phyloP scores from a whole-genome alignment of 1,140 invertebrate genomes.

The Laupala kohalensis region DNA sequence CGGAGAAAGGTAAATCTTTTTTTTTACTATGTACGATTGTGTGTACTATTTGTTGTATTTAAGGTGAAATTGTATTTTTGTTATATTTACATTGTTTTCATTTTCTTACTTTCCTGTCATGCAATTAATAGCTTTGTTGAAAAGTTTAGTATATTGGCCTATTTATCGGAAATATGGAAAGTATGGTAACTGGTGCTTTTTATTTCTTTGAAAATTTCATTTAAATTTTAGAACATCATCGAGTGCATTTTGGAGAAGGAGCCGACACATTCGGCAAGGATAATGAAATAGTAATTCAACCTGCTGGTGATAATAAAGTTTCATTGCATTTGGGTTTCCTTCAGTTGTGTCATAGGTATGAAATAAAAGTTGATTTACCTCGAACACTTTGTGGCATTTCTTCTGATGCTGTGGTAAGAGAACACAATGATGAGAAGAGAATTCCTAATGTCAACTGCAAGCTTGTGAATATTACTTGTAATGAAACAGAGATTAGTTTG shows the following conservation, averaged over 20 bases:
- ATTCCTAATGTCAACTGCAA: constrained; percentile 27
- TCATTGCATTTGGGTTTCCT: constrained; percentile 29
- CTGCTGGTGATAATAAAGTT: constrained; percentile 20
- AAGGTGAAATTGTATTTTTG: too few relatives aligned
- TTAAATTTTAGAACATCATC: constrained; percentile 21
- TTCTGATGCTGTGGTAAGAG: not conserved
- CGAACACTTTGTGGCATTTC: not conserved
- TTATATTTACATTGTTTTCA: too few relatives aligned
- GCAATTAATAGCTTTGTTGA: too few relatives aligned
- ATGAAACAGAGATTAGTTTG: constrained; percentile 24
- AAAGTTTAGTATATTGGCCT: too few relatives aligned
- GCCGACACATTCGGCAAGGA: constrained; percentile 22
- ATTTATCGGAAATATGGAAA: too few relatives aligned
- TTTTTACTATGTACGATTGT: too few relatives aligned
- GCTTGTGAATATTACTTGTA: constrained; percentile 21
- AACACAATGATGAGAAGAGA: constrained; percentile 4
- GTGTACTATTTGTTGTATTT: too few relatives aligned
- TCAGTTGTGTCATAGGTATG: constrained; percentile 28
- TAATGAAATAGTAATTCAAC: constrained; percentile 26
- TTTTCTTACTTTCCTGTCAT: too few relatives aligned
- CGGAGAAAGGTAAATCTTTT: not conserved
- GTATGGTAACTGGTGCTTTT: too few relatives aligned
- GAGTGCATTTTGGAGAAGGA: constrained; percentile 28
- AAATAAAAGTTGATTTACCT: constrained; percentile 11
- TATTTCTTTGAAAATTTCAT: too few relatives aligned